Evolutionary conservation across 2,113 vertebrate species (phyloP), one percentile per base, ranked within the genome.

Genomic region (Falco punctatus): DNA sequence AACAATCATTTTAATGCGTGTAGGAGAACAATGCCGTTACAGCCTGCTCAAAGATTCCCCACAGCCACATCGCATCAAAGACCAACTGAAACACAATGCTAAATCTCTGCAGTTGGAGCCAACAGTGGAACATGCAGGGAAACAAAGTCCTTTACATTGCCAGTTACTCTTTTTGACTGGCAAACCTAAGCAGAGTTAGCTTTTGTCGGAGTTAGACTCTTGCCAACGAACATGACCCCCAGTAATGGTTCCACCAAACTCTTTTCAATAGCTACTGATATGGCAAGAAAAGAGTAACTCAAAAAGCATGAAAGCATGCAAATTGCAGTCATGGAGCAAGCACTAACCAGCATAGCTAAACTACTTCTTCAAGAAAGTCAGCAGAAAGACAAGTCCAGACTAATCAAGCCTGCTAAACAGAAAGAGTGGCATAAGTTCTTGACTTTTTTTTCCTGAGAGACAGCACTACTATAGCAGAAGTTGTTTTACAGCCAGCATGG

Each of bases 41-140:
- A 90, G 92, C 83, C 93, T 13, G 65, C 91, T 82, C 95, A 92
- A 72, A 97, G 95, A 88, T 92, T 92, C 92, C 94, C 92, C 92
- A 77, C 95, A 91, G 92, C 86, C 92, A 90, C 77, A 5, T 2
- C 11, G 92, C 89, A 94, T 96, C 92, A 95, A 94, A 96, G 86
- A 70, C 44, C 0, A 1, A 2, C 70, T 30, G 46, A 89, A 96
- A 90, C 73, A 6, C 22, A 0, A 80, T 3, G n/a, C 48, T 81
- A 2, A 20, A 91, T 11, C 86, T 64, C 92, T n/a, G 91, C 91
- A 59, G 49, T 70, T 15, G 62, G 57, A 91, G 78, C 89, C 70
- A 79, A 61, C 61, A 20, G 42, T 1, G 58, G 28, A 75, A 75
- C 84, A 27, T 0, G n/a, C 77, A 70, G 2, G 2, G 81, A 89